Conservation (phyloP, 2,888 invertebrate species). For the Boloria selene region DNA sequence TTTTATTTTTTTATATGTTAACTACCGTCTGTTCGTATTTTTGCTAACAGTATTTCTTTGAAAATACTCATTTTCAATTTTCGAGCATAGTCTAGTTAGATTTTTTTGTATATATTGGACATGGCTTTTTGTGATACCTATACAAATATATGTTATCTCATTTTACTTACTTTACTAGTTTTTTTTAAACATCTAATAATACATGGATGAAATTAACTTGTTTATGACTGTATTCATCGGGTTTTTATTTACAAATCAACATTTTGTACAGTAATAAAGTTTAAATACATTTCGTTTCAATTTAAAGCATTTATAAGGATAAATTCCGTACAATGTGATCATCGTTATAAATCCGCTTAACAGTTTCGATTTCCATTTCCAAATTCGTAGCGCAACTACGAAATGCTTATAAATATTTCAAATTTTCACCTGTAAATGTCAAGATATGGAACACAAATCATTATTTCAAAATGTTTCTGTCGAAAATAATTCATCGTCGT, state of each 20-base stretch:
- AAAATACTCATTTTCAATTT: not conserved
- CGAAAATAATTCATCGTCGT: too few species aligned
- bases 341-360: conserved; percentile 33
- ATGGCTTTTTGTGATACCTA: too few species aligned
- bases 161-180: too few species aligned
- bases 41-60: not conserved
- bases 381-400: conserved; percentile 18
- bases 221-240: too few species aligned
- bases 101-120: too few species aligned
- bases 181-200: too few species aligned
- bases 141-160: too few species aligned
- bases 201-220: too few species aligned
- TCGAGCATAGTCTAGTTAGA: not conserved
- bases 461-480: conserved; percentile 40
- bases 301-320: not conserved
- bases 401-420: conserved; percentile 35
- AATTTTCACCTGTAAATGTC: conserved; percentile 46
- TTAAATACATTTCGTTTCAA: not conserved
- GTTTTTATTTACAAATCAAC: too few species aligned
- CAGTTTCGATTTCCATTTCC: conserved; percentile 30
- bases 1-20: conserved; percentile 40
- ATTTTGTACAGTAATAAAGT: too few species aligned
- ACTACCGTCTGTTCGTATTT: conserved; percentile 11
- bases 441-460: conserved; percentile 55
- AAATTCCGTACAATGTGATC: conserved; percentile 17